Evolutionary conservation across 2,888 invertebrate species (phyloP), one percentile per base, ranked within the genome.

Genomic region (Lottia scabra): DNA sequence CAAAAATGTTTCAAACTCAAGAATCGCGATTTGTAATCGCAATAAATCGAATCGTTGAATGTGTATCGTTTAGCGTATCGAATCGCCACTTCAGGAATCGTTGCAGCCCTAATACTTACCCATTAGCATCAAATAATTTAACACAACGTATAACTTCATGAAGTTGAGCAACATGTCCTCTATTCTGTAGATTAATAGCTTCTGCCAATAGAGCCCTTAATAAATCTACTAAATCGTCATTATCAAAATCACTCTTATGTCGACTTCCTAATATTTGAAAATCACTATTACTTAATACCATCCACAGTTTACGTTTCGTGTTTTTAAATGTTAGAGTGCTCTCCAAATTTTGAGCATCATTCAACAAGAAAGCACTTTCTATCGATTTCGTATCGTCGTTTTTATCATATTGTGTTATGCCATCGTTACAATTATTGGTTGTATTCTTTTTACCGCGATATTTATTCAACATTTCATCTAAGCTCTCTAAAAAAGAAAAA

Each of bases 391-490:
- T 38, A 38, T 38, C 10, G 38, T 38, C 38, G 10, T 38, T 38
- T 10, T 38, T 38, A 10, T 38, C 38, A 38, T 38, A 38, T 38
- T 38, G 38, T 8, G 38, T 2, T 38, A 38, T 38, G 10, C 38
- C 38, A 38, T 38, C 38, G 10, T 38, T 38, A 38, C 38, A 38
- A 38, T 38, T 38, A 38, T 38, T 38, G 8, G 38, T 38, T 8
- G 8, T 38, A 10, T 38, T 38, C 38, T 38, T 38, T 75, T 90
- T 90, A 74, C 93, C 92, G 8, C 97, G 92, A 90, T 98, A 98
- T 90, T 98, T 98, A 63, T 96, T 98, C 80, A 98, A 92, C 86
- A 98, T 98, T 86, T 98, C 97, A 85, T 98, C 97, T 0, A 95
- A 94, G 46, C 93, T 93, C 91, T 96, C 96, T 86, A 78, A n/a